A percentile compares a stretch with the other conserved stretches of the same genome.
Evolutionary conservation across 2,888 invertebrate genomes (phyloP).

Genomic region (Callyntrura sp.): DNA sequence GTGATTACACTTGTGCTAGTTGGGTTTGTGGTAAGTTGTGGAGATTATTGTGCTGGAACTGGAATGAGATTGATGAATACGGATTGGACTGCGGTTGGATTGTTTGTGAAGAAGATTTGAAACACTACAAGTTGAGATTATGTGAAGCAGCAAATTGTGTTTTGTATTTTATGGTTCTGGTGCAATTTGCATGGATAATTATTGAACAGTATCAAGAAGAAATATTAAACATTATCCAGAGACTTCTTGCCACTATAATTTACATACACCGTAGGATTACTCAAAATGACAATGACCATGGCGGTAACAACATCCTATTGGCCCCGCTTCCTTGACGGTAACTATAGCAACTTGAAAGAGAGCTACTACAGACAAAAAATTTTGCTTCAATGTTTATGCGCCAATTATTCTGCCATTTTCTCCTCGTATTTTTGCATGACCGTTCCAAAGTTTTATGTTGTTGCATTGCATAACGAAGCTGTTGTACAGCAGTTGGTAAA

Average conservation of each 20-base stretch:
- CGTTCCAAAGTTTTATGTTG: no score
- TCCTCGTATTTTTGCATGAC: no score
- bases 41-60: constrained; percentile 12
- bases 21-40: constrained; percentile 34
- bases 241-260: not conserved
- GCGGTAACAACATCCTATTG: not conserved
- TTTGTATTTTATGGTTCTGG: not conserved
- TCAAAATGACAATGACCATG: constrained; percentile 1
- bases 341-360: not conserved
- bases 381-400: not conserved
- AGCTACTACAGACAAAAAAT: not conserved
- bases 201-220: constrained; percentile 10
- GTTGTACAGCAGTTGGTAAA: no score
- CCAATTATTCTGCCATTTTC: not conserved
- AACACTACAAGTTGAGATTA: not conserved
- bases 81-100: constrained; percentile 1
- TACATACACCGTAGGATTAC: not conserved
- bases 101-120: not conserved
- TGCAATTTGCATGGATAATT: not conserved
- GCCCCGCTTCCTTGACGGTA: not conserved
- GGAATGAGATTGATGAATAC: constrained; percentile 13
- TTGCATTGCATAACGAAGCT: no score
- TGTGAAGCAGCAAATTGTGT: not conserved
- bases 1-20: constrained; percentile 29
- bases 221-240: not conserved